Evolutionary conservation across 2,113 vertebrate species (phyloP).

Genomic region (Oncorhynchus kisutch): DNA sequence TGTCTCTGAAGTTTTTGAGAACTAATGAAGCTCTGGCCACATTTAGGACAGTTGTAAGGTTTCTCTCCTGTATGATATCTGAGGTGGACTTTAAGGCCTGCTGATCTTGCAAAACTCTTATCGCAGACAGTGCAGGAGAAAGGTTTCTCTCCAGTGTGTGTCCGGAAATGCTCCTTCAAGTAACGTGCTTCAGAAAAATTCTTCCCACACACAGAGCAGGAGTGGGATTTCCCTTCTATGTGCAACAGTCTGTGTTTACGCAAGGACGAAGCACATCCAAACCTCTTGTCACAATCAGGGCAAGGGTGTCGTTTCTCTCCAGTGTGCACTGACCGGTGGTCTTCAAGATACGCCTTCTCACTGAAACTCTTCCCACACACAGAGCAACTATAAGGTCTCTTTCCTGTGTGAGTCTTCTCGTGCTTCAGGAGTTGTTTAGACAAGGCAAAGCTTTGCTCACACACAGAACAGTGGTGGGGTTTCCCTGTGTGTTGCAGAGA

Average conservation of each 20-base stretch:
- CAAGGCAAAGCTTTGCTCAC: constrained; percentile 29
- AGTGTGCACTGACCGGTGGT: constrained; percentile 1
- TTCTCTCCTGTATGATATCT: too few relatives aligned
- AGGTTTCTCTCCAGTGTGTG: background rate
- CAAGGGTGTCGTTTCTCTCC: constrained; percentile 40
- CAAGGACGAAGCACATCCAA: background rate
- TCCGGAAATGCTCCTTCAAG: background rate
- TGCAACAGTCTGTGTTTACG: background rate
- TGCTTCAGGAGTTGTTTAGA: too few relatives aligned
- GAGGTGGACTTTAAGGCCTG: too few relatives aligned
- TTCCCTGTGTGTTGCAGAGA: constrained; percentile 72
- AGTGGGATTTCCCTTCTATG: background rate
- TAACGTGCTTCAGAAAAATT: background rate
- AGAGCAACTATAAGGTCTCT: background rate
- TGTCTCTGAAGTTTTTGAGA: too few relatives aligned
- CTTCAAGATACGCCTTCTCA: background rate
- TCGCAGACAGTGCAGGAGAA: background rate
- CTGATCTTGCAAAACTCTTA: background rate
- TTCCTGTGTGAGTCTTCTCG: background rate
- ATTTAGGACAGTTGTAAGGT: too few relatives aligned
- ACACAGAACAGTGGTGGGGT: constrained; percentile 76
- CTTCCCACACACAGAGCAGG: background rate
- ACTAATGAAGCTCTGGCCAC: too few relatives aligned
- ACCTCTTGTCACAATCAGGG: background rate
- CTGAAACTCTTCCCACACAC: constrained; percentile 8